Conservation (phyloP, 2,888 invertebrate species). For the Fragum whitleyi region DNA sequence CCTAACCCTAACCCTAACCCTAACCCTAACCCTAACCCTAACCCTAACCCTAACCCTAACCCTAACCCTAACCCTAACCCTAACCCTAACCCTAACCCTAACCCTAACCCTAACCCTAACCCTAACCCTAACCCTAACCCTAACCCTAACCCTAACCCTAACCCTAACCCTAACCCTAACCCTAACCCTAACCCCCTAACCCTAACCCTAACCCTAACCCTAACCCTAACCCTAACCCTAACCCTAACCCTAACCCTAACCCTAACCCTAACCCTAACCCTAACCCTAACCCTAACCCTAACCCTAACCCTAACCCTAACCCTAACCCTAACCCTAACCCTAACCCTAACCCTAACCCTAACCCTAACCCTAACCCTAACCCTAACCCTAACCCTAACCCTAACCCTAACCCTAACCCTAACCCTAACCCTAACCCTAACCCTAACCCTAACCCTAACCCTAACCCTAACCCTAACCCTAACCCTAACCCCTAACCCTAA, state of each 20-base stretch:
- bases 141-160: conserved; percentile 73
- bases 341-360: conserved; percentile 27
- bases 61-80: conserved; percentile 58
- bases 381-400: conserved; percentile 50
- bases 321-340: conserved; percentile 66
- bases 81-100: conserved; percentile 62
- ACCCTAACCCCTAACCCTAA: conserved; percentile 68
- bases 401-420: conserved; percentile 55
- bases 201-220: conserved; percentile 57
- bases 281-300: conserved; percentile 61
- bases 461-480: conserved; percentile 61
- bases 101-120: conserved; percentile 65
- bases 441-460: conserved; percentile 64
- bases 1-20: conserved; percentile 60
- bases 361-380: conserved; percentile 37
- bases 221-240: conserved; percentile 42
- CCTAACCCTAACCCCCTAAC: too few relatives aligned
- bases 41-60: conserved; percentile 48
- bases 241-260: conserved; percentile 45
- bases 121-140: conserved; percentile 72
- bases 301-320: conserved; percentile 57
- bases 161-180: conserved; percentile 69
- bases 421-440: conserved; percentile 60
- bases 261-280: conserved; percentile 54
- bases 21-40: conserved; percentile 39